Base-by-base conservation (phyloP, 1,140 invertebrate species). In the Diabrotica undecimpunctata region DNA sequence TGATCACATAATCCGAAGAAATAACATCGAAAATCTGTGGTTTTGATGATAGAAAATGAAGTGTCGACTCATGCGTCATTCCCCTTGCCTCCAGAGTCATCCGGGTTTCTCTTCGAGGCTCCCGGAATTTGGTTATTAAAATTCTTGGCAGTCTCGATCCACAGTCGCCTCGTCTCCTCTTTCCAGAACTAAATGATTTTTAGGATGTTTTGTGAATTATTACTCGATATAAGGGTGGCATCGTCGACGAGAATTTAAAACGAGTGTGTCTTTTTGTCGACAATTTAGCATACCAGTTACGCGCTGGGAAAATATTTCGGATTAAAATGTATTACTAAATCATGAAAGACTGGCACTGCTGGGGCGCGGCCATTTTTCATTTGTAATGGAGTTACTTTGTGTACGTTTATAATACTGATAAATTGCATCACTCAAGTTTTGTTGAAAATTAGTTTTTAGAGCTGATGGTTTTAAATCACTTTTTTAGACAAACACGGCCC, bases 71-170 rank as follows among this genome's bases (percentile, higher is more conserved):
- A 46, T 46, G 41, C 41, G 41, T 46, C 41, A 46, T 46, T 10
- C 41, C 25, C 6, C 41, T 46, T n/a, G 41, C 41, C n/a, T 46
- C 41, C 41, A 46, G 41, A 46, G n/a, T 46, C 41, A 46, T 46
- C 41, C 41, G 41, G 41, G 41, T 46, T 46, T 46, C 41, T n/a
- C 41, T 4, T 46, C n/a, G 8, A 46, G 41, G n/a, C n/a, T 46
- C 41, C n/a, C 41, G 41, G 41, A 46, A 46, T 46, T 46, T 46
- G 41, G 41, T 46, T 46, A 46, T 46, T 46, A 46, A 46, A 46
- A 46, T 46, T 46, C 41, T 46, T 46, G 41, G 41, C 41, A 46
- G 41, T 46, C 41, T 46, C 41, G 8, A 46, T 46, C 41, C 41
- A 46, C 41, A 46, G 41, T 46, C 41, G 41, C 41, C n/a, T n/a